Conservation (phyloP, 2,113 vertebrate genomes). For the Apteryx mantelli region DNA sequence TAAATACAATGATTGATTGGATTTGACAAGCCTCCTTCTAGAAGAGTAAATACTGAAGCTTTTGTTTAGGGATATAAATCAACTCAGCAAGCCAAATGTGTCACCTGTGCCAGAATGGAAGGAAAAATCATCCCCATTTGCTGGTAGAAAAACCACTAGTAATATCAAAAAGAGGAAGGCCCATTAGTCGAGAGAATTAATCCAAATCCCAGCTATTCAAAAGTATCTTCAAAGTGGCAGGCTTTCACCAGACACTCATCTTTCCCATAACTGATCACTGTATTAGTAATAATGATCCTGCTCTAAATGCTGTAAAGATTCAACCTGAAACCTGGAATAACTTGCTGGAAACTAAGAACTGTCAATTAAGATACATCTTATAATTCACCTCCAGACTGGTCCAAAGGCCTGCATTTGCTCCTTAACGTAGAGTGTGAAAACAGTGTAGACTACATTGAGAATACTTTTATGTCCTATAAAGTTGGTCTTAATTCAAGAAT, state of each 20-base stretch:
- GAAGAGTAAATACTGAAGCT: slow-evolving; percentile 30
- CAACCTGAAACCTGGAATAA: neutral
- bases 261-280: neutral
- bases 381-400: neutral
- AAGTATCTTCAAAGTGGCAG: neutral
- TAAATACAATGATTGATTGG: slow-evolving; percentile 33
- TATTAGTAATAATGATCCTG: neutral
- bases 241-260: neutral
- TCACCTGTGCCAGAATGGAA: slow-evolving; percentile 11
- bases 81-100: neutral
- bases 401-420: neutral
- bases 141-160: neutral
- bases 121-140: slow-evolving; percentile 16
- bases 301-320: neutral
- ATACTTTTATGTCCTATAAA: neutral
- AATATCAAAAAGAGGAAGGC: neutral
- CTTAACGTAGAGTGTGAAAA: neutral
- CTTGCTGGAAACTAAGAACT: neutral
- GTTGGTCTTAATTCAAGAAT: neutral
- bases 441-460: neutral
- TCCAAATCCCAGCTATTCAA: neutral
- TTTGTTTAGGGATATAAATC: slow-evolving; percentile 42
- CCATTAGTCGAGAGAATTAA: neutral
- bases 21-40: slow-evolving; percentile 42
- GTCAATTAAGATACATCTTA: neutral